These are phyloP conservation scores for Kradibia gibbosae DNA, from an alignment of 1,140 invertebrate genomes.

Conservation along the genomic window DNA sequence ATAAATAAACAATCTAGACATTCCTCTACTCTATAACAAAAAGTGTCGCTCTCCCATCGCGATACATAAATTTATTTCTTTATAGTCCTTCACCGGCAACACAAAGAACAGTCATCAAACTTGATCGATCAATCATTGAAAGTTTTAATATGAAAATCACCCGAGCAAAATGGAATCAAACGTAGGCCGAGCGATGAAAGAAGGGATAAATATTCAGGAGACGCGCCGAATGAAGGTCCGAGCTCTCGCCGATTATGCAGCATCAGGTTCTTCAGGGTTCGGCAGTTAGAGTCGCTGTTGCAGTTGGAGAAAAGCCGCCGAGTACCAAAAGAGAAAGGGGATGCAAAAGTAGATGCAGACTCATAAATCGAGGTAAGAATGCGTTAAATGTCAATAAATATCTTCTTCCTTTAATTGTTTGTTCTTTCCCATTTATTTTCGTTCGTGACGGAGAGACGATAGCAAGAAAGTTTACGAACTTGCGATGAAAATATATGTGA, in stretches of 20 bases:
- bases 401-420: background rate
- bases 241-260: conserved; percentile 11
- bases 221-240: background rate
- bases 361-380: background rate
- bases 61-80: conserved; percentile 34
- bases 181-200: background rate
- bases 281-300: background rate
- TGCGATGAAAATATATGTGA: background rate
- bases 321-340: background rate
- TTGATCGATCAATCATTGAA: conserved; percentile 42
- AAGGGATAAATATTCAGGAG: conserved; percentile 8
- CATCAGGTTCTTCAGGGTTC: conserved; percentile 13
- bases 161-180: background rate
- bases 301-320: background rate
- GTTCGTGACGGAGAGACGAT: background rate
- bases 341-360: background rate
- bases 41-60: conserved; percentile 29
- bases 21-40: conserved; percentile 3
- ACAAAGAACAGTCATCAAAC: conserved; percentile 24
- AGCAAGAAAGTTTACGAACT: background rate
- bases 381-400: conserved; percentile 17
- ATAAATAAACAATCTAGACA: conserved; percentile 18
- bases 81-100: background rate
- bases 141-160: conserved; percentile 34
- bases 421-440: background rate